Evolutionary conservation across 1,140 invertebrate genomes (phyloP).

Genomic region (Brachionus manjavacas): DNA sequence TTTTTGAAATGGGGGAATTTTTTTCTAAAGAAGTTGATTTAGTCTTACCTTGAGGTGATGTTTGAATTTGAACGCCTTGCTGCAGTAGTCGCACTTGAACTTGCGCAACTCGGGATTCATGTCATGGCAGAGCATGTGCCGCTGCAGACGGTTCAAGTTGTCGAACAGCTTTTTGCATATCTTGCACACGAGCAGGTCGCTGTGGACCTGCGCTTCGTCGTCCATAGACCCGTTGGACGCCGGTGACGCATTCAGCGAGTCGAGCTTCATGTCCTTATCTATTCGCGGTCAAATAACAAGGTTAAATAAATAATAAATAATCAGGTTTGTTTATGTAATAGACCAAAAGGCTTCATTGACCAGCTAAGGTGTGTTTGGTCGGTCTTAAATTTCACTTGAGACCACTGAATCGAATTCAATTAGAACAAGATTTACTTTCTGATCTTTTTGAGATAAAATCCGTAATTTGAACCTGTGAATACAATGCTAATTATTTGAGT

Average conservation of each 20-base stretch:
- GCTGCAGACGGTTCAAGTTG: slow-evolving; percentile 88
- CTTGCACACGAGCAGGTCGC: slow-evolving; percentile 64
- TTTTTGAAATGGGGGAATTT: no score
- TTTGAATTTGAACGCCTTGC: slow-evolving; percentile 97
- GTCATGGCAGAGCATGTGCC: slow-evolving; percentile 94
- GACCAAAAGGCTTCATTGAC: slow-evolving; percentile 14
- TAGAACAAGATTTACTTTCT: slow-evolving; percentile 27
- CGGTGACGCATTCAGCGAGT: neutral
- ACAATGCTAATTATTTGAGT: neutral
- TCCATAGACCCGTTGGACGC: neutral
- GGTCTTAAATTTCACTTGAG: neutral
- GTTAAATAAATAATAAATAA: slow-evolving; percentile 21
- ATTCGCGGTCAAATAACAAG: neutral
- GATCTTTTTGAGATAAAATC: slow-evolving; percentile 9
- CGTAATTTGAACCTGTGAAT: slow-evolving; percentile 26
- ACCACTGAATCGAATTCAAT: slow-evolving; percentile 31
- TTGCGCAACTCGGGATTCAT: slow-evolving; percentile 87
- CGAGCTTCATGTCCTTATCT: neutral
- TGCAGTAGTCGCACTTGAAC: slow-evolving; percentile 95
- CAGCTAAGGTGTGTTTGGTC: neutral
- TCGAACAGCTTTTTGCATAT: slow-evolving; percentile 93
- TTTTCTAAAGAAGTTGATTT: no score
- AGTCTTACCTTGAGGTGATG: slow-evolving; percentile 81
- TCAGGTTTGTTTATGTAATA: neutral
- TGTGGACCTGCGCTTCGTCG: neutral